Evolutionary conservation across 1,140 invertebrate species (phyloP).

Genomic region (Listronotus bonariensis): DNA sequence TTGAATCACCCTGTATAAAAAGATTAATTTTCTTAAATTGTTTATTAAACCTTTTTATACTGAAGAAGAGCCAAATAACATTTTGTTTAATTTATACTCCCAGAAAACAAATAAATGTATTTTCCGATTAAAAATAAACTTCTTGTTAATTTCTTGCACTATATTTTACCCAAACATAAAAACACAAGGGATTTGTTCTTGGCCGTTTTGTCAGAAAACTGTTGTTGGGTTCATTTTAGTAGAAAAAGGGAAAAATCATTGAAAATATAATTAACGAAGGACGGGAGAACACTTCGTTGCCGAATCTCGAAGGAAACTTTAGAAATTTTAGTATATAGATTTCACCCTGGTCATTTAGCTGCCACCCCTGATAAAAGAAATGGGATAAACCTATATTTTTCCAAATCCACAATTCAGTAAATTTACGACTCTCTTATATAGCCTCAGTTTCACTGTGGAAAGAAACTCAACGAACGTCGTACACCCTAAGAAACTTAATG

Average conservation of each 20-base stretch:
- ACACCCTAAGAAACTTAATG: constrained; percentile 45
- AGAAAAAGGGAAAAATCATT: constrained; percentile 13
- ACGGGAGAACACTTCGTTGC: constrained; percentile 7
- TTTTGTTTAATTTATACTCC: too few relatives aligned
- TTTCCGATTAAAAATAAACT: too few relatives aligned
- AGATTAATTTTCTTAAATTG: too few relatives aligned
- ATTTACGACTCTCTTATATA: constrained; percentile 45
- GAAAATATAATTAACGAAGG: constrained; percentile 15
- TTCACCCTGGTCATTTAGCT: constrained; percentile 37
- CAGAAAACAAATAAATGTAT: too few relatives aligned
- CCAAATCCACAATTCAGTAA: constrained; percentile 48
- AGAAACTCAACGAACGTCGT: constrained; percentile 27
- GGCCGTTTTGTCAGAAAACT: constrained; percentile 6
- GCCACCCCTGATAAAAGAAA: constrained; percentile 43
- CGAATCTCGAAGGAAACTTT: constrained; percentile 11
- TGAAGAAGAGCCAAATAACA: too few relatives aligned
- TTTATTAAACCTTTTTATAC: too few relatives aligned
- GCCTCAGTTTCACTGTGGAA: constrained; percentile 34
- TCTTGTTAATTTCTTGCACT: too few relatives aligned
- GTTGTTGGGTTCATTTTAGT: neutral
- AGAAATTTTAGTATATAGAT: constrained; percentile 16
- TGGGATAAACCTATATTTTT: constrained; percentile 48
- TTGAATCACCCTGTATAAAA: too few relatives aligned
- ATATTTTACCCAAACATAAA: too few relatives aligned
- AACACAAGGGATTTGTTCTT: constrained; percentile 2